A percentile compares a stretch with the other conserved stretches of the same genome.
These are phyloP conservation scores for Mesorhabditis belari DNA, from an alignment of 2,888 invertebrate genomes.

Conservation along the genomic window DNA sequence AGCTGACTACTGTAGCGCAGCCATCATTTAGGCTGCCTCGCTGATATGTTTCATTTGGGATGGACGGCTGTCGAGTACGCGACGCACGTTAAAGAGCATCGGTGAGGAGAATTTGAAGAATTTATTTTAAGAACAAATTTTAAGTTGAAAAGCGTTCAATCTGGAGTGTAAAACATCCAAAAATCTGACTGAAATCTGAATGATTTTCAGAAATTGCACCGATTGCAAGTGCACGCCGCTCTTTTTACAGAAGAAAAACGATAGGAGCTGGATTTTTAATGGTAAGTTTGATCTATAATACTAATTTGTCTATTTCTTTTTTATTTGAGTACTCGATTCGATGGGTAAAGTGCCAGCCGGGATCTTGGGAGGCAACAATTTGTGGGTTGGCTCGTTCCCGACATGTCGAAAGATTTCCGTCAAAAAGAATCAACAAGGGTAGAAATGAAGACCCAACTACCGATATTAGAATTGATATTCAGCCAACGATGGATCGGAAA, in stretches of 20 bases:
- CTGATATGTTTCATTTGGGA: slow-evolving; percentile 44
- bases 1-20: neutral
- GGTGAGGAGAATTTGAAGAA: neutral
- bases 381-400: slow-evolving; percentile 52
- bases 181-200: too few species aligned
- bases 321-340: slow-evolving; percentile 46
- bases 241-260: slow-evolving; percentile 38
- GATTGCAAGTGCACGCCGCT: slow-evolving; percentile 45
- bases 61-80: slow-evolving; percentile 50
- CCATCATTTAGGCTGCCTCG: slow-evolving; percentile 35
- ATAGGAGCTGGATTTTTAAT: slow-evolving; percentile 50
- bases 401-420: slow-evolving; percentile 49
- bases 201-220: slow-evolving; percentile 35
- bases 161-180: slow-evolving; percentile 1
- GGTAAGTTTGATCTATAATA: slow-evolving; percentile 16
- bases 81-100: slow-evolving; percentile 36
- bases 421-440: slow-evolving; percentile 48
- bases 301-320: neutral
- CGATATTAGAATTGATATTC: slow-evolving; percentile 4
- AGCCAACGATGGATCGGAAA: slow-evolving; percentile 49
- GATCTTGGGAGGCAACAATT: slow-evolving; percentile 52
- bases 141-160: neutral
- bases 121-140: neutral
- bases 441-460: slow-evolving; percentile 2
- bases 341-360: slow-evolving; percentile 53